phyloP scores from a whole-genome alignment of 2,797 vertebrate genomes.

The Threskiornis aethiopicus region DNA sequence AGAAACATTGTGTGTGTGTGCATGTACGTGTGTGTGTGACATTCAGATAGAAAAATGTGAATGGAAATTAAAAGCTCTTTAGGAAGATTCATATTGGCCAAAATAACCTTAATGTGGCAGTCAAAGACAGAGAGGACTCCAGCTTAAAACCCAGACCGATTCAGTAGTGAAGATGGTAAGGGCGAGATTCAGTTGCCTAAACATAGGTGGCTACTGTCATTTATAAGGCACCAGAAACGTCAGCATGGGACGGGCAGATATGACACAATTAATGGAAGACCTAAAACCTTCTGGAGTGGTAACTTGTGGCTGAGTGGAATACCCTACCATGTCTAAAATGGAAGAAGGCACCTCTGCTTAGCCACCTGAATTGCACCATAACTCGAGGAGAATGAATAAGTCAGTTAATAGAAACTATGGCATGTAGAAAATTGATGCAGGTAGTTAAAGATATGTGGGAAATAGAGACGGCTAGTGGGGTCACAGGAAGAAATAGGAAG shows the following conservation, averaged over 20 bases:
- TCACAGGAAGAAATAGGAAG: background rate
- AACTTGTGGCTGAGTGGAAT: background rate
- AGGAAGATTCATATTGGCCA: background rate
- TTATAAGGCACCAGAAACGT: background rate
- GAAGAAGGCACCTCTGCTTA: background rate
- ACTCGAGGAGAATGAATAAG: background rate
- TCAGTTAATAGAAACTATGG: background rate
- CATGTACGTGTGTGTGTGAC: no score
- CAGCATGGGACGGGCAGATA: background rate
- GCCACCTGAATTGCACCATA: background rate
- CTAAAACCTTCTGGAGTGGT: background rate
- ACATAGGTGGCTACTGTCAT: background rate
- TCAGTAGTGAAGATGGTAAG: background rate
- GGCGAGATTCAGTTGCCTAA: background rate
- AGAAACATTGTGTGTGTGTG: background rate
- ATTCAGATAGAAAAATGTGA: background rate
- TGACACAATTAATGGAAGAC: background rate
- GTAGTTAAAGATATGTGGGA: background rate
- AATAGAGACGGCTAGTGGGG: background rate
- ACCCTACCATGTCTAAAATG: background rate
- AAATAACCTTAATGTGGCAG: background rate
- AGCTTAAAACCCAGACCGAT: background rate
- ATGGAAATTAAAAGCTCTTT: background rate
- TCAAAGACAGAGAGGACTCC: background rate
- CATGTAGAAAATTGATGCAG: background rate